phyloP scores from a whole-genome alignment of 2,888 invertebrate genomes.

The Baronia brevicornis region DNA sequence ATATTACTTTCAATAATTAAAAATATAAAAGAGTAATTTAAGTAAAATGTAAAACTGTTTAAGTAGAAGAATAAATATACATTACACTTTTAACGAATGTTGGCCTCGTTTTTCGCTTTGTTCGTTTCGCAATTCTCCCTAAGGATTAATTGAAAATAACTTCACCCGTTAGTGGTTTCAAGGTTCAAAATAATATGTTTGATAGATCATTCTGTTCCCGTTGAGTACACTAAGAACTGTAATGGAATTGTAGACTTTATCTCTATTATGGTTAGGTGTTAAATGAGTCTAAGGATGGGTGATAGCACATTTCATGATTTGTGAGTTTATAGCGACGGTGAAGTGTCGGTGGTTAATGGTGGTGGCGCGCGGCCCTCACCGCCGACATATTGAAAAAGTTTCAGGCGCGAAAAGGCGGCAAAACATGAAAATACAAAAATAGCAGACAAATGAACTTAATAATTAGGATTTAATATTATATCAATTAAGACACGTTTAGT shows the following conservation, averaged over 20 bases:
- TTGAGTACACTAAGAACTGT: conserved; percentile 35
- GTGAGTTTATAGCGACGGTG: conserved; percentile 76
- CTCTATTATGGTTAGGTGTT: conserved; percentile 28
- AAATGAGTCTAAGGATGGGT: conserved; percentile 33
- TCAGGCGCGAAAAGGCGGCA: conserved; percentile 58
- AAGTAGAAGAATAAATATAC: conserved; percentile 72
- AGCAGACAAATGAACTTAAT: conserved; percentile 11
- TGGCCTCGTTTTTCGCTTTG: conserved; percentile 73
- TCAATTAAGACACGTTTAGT: too few species aligned
- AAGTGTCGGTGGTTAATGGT: conserved; percentile 75
- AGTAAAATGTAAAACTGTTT: too few species aligned
- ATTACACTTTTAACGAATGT: conserved; percentile 76
- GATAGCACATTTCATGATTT: conserved; percentile 72
- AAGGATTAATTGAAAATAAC: conserved; percentile 58
- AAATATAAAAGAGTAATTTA: conserved; percentile 52
- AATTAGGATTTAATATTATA: conserved; percentile 6
- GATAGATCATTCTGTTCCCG: conserved; percentile 47
- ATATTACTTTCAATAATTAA: too few species aligned
- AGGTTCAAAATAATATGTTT: conserved; percentile 66
- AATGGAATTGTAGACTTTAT: conserved; percentile 40
- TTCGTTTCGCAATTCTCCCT: conserved; percentile 63
- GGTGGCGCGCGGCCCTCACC: conserved; percentile 67
- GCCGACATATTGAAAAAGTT: conserved; percentile 74
- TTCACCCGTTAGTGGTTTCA: conserved; percentile 52
- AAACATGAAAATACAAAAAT: conserved; percentile 15